Conservation (phyloP, 2,113 vertebrate genomes). For the Dinomys branickii region DNA sequence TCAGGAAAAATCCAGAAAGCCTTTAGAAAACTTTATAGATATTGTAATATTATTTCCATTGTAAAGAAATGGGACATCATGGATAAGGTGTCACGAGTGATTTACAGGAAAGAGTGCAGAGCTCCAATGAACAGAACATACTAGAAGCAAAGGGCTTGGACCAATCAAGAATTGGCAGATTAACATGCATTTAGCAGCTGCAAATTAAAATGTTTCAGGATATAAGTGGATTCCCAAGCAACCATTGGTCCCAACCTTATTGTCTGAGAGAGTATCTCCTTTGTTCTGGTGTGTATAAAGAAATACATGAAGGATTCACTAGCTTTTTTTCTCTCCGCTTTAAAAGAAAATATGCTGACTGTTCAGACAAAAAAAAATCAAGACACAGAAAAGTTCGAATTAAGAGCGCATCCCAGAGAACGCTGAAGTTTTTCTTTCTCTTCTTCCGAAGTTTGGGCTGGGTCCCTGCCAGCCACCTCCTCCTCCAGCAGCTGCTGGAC, state of each 20-base stretch:
- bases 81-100: not conserved
- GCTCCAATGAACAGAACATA: not conserved
- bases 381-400: not conserved
- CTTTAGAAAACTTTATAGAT: not conserved
- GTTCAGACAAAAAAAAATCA: not conserved
- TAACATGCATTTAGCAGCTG: not conserved
- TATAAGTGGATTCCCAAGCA: not conserved
- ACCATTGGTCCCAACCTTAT: not conserved
- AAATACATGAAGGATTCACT: not conserved
- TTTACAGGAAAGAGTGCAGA: not conserved
- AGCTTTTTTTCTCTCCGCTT: not conserved
- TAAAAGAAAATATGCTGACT: not conserved
- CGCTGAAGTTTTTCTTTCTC: not conserved
- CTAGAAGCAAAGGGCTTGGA: not conserved
- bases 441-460: not conserved
- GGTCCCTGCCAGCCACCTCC: not conserved
- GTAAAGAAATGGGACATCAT: not conserved
- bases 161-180: not conserved
- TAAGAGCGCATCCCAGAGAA: not conserved
- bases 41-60: not conserved
- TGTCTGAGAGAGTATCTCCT: not conserved
- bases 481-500: not conserved
- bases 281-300: not conserved
- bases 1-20: not conserved
- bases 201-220: slow-evolving; percentile 5